phyloP scores from a whole-genome alignment of 2,113 vertebrate genomes.

The Oxyura jamaicensis region DNA sequence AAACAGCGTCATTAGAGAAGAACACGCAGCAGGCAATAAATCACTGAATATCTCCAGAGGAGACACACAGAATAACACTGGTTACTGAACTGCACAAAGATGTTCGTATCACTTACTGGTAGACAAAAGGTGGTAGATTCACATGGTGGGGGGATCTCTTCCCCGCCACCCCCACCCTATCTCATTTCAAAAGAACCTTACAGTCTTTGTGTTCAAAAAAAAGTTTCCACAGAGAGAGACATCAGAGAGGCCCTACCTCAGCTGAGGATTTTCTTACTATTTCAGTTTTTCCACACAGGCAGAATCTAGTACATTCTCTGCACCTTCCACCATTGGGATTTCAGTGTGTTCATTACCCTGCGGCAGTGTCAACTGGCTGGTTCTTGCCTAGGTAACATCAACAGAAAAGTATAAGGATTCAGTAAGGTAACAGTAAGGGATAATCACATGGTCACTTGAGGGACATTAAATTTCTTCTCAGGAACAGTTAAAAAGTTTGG shows the following conservation, averaged over 20 bases:
- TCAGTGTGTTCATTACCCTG: background rate
- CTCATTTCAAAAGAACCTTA: background rate
- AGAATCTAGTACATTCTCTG: background rate
- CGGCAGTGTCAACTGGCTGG: background rate
- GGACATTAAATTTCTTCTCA: background rate
- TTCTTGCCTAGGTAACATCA: background rate
- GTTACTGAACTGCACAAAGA: background rate
- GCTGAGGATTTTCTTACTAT: background rate
- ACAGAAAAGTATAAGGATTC: background rate
- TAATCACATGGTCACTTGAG: background rate
- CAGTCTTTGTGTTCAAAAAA: background rate
- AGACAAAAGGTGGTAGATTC: background rate
- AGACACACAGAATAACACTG: background rate
- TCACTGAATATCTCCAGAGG: too few relatives aligned
- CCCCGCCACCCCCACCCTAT: too few relatives aligned
- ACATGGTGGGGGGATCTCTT: too few relatives aligned
- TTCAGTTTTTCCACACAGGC: background rate
- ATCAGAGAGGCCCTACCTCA: background rate
- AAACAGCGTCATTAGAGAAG: background rate
- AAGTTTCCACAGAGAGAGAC: background rate
- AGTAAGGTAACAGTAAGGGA: background rate
- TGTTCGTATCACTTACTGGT: background rate
- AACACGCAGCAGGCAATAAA: background rate
- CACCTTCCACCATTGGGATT: background rate
- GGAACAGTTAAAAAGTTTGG: background rate